A percentile compares a stretch with the other conserved stretches of the same genome.
These are phyloP conservation scores for Deilephila elpenor DNA, from an alignment of 2,888 invertebrate species.

Conservation along the genomic window DNA sequence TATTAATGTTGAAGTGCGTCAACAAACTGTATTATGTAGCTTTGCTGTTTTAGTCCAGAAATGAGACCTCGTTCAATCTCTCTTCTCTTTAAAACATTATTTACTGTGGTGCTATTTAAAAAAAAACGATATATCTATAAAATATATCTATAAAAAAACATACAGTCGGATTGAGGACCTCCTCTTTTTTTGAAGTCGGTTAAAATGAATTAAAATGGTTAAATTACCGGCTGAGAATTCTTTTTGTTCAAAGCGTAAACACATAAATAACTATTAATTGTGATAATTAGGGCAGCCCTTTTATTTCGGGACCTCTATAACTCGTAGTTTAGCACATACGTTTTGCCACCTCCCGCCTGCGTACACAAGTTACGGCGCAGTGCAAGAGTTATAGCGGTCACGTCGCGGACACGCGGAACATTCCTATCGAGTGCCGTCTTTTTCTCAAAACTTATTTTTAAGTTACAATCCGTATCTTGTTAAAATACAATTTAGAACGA, in stretches of 20 bases:
- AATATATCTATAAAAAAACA: no score
- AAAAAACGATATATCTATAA: no score
- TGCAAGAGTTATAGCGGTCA: slow-evolving; percentile 34
- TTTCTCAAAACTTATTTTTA: slow-evolving; percentile 30
- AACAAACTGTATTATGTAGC: slow-evolving; percentile 1
- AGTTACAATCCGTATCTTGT: slow-evolving; percentile 27
- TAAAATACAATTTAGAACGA: slow-evolving; percentile 8
- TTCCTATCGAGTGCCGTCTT: slow-evolving; percentile 28
- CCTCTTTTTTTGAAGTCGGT: no score
- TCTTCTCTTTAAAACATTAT: no score
- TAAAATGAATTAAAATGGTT: neutral
- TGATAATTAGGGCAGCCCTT: neutral
- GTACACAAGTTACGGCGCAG: slow-evolving; percentile 22
- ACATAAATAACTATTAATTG: neutral
- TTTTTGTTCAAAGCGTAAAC: neutral
- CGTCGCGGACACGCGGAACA: slow-evolving; percentile 34
- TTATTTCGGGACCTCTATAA: neutral
- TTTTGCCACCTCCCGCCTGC: slow-evolving; percentile 18
- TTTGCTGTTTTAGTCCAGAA: neutral
- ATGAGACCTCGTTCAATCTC: neutral
- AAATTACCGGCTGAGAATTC: neutral
- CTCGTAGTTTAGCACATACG: slow-evolving; percentile 2
- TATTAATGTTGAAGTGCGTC: slow-evolving; percentile 2
- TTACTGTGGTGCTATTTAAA: neutral
- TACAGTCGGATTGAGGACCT: no score